Conservation (phyloP, 2,888 invertebrate species). For the Watsonalla binaria region DNA sequence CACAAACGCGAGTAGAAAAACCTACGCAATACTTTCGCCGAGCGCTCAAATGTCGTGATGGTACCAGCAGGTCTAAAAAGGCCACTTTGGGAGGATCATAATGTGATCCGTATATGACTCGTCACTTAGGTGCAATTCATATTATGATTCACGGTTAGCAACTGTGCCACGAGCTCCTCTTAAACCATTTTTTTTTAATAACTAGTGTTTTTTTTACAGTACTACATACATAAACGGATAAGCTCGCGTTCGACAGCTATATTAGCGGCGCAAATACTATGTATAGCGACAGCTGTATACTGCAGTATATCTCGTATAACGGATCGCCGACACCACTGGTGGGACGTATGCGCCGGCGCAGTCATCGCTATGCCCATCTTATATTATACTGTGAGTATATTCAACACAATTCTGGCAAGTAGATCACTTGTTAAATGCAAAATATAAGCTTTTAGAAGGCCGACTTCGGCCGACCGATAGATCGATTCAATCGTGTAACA, state of each 20-base stretch:
- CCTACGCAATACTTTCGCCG: no score
- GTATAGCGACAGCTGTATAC: slow-evolving; percentile 70
- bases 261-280: slow-evolving; percentile 73
- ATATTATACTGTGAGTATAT: slow-evolving; percentile 74
- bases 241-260: slow-evolving; percentile 36
- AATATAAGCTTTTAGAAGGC: neutral
- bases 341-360: slow-evolving; percentile 85
- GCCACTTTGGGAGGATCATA: no score
- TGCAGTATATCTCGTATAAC: slow-evolving; percentile 82
- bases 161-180: no score
- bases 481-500: neutral
- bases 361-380: slow-evolving; percentile 75
- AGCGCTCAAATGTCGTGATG: no score
- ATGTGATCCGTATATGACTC: no score
- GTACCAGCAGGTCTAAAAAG: no score
- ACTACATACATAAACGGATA: slow-evolving; percentile 75
- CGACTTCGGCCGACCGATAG: neutral
- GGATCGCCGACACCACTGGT: slow-evolving; percentile 88
- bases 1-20: no score
- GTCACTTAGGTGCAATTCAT: no score
- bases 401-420: neutral
- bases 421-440: no score
- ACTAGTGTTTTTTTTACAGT: slow-evolving; percentile 56
- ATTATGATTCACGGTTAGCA: no score
- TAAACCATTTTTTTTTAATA: no score